A percentile compares a stretch with the other conserved stretches of the same genome.
phyloP scores from a whole-genome alignment of 2,888 invertebrate genomes.

The Neoitamus cyanurus region DNA sequence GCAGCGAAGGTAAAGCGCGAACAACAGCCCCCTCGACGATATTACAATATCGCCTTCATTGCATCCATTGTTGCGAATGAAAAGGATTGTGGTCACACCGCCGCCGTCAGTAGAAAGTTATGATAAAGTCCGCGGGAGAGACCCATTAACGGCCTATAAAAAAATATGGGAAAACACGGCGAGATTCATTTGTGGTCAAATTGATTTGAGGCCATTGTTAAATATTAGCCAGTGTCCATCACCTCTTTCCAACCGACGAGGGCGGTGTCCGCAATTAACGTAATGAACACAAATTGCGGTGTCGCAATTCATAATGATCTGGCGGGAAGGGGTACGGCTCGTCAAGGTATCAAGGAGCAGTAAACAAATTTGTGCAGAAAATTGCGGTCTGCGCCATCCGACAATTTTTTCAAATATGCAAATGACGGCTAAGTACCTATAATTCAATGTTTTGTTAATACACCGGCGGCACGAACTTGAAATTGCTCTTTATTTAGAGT shows the following conservation, averaged over 20 bases:
- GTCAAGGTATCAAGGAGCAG: slow-evolving; percentile 38
- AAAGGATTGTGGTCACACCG: background rate
- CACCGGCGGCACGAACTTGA: slow-evolving; percentile 37
- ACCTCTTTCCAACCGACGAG: background rate
- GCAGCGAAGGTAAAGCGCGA: background rate
- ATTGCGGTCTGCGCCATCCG: slow-evolving; percentile 14
- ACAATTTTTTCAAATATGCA: slow-evolving; percentile 42
- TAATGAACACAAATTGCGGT: background rate
- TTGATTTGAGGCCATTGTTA: background rate
- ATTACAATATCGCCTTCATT: background rate
- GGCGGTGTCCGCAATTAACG: background rate
- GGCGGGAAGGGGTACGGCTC: background rate
- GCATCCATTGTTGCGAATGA: background rate
- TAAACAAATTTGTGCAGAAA: slow-evolving; percentile 41
- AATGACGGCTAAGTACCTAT: slow-evolving; percentile 41
- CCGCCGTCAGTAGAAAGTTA: background rate
- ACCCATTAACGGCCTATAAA: background rate
- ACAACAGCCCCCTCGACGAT: background rate
- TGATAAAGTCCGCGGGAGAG: background rate
- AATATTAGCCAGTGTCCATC: background rate
- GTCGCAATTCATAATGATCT: slow-evolving; percentile 27
- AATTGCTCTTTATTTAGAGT: slow-evolving; percentile 43
- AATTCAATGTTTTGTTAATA: slow-evolving; percentile 45
- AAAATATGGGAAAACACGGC: background rate
- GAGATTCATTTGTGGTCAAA: background rate